Conservation (phyloP, 2,797 vertebrate genomes). For the Microctenopoma lineatum region DNA sequence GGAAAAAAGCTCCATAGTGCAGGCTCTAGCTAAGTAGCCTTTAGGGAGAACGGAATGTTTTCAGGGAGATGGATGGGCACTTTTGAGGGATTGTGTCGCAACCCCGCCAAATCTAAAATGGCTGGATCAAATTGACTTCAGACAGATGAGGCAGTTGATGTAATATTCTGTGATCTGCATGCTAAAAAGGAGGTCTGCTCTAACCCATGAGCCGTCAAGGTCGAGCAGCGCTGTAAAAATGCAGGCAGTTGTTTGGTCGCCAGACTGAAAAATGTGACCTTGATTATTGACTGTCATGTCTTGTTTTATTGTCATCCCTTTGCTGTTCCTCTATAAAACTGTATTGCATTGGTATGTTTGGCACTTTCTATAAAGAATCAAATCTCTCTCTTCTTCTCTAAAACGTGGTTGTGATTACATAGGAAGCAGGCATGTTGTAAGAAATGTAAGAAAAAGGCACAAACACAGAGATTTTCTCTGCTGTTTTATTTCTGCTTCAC, state of each 20-base stretch:
- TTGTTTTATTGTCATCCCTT: slow-evolving; percentile 75
- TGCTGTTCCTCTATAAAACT: slow-evolving; percentile 62
- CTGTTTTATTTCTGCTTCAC: slow-evolving; percentile 57
- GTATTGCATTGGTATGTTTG: slow-evolving; percentile 32
- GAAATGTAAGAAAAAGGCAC: slow-evolving; percentile 26
- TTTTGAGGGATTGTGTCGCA: slow-evolving; percentile 83
- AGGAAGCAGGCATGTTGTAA: slow-evolving; percentile 25
- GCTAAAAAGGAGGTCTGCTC: slow-evolving; percentile 78
- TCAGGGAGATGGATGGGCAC: slow-evolving; percentile 81
- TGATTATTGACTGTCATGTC: slow-evolving; percentile 82
- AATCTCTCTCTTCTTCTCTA: slow-evolving; percentile 14
- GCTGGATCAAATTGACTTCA: slow-evolving; percentile 84
- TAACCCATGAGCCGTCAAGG: slow-evolving; percentile 79
- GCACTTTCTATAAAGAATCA: slow-evolving; percentile 34
- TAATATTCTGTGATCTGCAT: slow-evolving; percentile 85
- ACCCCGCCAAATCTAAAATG: slow-evolving; percentile 83
- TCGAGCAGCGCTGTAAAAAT: slow-evolving; percentile 78
- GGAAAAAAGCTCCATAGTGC: slow-evolving; percentile 58
- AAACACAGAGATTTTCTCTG: slow-evolving; percentile 23
- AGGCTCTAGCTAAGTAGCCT: slow-evolving; percentile 71
- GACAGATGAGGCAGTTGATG: slow-evolving; percentile 83
- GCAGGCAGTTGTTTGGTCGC: slow-evolving; percentile 81
- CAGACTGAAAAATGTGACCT: slow-evolving; percentile 84
- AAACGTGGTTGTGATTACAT: slow-evolving; percentile 23
- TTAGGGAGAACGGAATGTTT: slow-evolving; percentile 79